Conservation (phyloP, 2,888 invertebrate genomes). For the Leucoptera coffeella region DNA sequence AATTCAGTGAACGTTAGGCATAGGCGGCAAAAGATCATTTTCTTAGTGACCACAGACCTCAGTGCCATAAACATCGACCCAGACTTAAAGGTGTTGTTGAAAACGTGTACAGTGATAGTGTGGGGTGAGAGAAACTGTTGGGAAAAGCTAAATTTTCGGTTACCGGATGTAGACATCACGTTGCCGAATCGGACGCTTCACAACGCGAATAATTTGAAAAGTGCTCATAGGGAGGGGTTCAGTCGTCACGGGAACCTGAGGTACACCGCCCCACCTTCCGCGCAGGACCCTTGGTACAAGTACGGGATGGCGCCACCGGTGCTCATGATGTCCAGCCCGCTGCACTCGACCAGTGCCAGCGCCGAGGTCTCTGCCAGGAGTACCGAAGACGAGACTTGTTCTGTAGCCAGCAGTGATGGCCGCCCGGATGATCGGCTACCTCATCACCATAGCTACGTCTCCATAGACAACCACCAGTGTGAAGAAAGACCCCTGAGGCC, state of each 20-base stretch:
- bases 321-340: conserved; percentile 56
- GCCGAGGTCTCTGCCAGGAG: conserved; percentile 58
- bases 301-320: conserved; percentile 46
- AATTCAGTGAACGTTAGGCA: conserved; percentile 60
- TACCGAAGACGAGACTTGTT: conserved; percentile 59
- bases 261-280: conserved; percentile 46
- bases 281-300: conserved; percentile 49
- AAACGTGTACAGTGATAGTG: conserved; percentile 68
- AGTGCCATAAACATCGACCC: conserved; percentile 65
- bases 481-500: conserved; percentile 45
- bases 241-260: conserved; percentile 44
- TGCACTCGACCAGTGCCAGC: conserved; percentile 53
- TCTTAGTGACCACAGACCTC: conserved; percentile 47
- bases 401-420: conserved; percentile 50
- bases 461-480: conserved; percentile 46
- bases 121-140: conserved; percentile 83
- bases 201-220: conserved; percentile 39
- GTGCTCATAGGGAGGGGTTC: conserved; percentile 35
- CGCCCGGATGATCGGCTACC: conserved; percentile 45
- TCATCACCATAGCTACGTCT: conserved; percentile 54
- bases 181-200: conserved; percentile 53
- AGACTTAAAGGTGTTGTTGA: conserved; percentile 65
- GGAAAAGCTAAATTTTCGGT: conserved; percentile 78
- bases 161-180: conserved; percentile 68
- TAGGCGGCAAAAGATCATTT: conserved; percentile 54